Evolutionary conservation across 2,113 vertebrate species (phyloP).

Genomic region (Cromileptes altivelis): DNA sequence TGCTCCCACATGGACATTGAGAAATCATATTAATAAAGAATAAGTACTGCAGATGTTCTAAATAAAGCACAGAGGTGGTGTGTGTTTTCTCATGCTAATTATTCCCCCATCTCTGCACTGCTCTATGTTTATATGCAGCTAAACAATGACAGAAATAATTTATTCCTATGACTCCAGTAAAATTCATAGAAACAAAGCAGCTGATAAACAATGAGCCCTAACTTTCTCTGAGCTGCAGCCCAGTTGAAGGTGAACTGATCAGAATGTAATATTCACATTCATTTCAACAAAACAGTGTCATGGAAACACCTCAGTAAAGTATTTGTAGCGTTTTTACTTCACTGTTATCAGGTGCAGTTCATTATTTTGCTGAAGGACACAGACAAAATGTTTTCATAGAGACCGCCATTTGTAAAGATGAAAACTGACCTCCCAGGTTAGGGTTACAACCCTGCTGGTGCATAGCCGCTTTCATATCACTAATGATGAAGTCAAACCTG

Average conservation of each 20-base stretch:
- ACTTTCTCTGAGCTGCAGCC: not conserved
- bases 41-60: constrained; percentile 39
- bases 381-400: not conserved
- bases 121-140: not conserved
- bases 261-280: not conserved
- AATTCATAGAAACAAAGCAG: constrained; percentile 22
- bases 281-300: not conserved
- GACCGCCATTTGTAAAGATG: not conserved
- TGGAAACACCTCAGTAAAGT: not conserved
- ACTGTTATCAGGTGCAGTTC: not conserved
- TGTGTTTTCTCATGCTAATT: constrained; percentile 28
- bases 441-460: not conserved
- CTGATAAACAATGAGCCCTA: not conserved
- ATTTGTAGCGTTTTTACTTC: too few relatives aligned
- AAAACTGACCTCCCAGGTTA: not conserved
- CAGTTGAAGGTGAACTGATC: not conserved
- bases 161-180: not conserved
- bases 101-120: not conserved
- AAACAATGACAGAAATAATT: not conserved
- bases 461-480: not conserved
- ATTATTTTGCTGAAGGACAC: not conserved
- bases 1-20: constrained; percentile 1
- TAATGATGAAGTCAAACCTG: constrained; percentile 5
- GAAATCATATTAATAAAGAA: constrained; percentile 54
- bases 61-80: constrained; percentile 13